Evolutionary conservation across 2,888 invertebrate species (phyloP), one percentile per base, ranked within the genome.

Genomic region (Megastigmus dorsalis): DNA sequence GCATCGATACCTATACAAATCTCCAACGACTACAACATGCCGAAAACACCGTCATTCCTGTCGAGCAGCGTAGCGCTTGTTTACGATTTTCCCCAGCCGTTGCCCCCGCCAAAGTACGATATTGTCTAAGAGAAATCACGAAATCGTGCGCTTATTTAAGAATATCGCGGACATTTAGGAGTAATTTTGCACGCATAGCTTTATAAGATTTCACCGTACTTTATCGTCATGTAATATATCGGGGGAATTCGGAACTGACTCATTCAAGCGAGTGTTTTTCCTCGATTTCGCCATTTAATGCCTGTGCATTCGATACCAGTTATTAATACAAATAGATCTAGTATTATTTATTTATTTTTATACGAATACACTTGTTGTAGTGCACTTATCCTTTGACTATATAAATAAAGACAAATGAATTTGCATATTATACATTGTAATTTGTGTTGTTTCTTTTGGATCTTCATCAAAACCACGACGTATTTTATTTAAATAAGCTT

Each of bases 41-140:
- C 80, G 30, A 88, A 87, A 65, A 84, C 85, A n/a, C 86, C 86
- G 20, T 87, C 88, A 1, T 85, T 81, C 43, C 75, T 85, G 5
- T 72, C 72, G 15, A 60, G 52, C 30, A 75, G 72, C 38, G 15
- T 68, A 13, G 20, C 18, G 1, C n/a, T 60, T n/a, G 26, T 50
- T 15, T 66, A 20, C 60, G 71, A 77, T 18, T 67, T 13, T 9
- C 66, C 75, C 5, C 45, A 41, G 15, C 59, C 74, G 0, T 20
- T 38, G 0, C 30, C 71, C 5, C 68, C 77, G 20, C 75, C 69
- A 1, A 75, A 72, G 6, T 72, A 75, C 60, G 69, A 77, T 20
- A 20, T 77, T 9, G 75, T 77, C 15, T 77, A 45, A 65, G 4
- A 0, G 13, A 5, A 9, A 7, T 20, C 23, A n/a, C n/a, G n/a